Conservation (phyloP, 1,140 invertebrate species). For the Hormaphis cornu region DNA sequence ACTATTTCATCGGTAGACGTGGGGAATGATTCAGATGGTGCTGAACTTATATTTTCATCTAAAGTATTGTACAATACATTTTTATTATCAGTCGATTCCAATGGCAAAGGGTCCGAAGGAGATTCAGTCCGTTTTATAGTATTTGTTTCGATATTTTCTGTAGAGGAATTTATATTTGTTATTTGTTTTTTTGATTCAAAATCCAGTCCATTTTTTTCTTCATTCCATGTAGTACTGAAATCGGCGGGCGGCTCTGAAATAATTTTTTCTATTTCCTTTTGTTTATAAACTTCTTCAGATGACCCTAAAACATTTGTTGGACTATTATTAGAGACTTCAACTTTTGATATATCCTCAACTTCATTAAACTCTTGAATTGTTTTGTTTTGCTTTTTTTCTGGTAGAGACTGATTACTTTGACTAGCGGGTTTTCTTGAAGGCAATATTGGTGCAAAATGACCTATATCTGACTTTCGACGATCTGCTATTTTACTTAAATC, state of each 20-base stretch:
- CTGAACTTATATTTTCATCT: neutral
- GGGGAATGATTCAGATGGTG: neutral
- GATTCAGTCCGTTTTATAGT: neutral
- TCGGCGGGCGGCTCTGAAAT: neutral
- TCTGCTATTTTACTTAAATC: slow-evolving; percentile 23
- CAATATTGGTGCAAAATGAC: slow-evolving; percentile 10
- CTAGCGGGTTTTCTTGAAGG: neutral
- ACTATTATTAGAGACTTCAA: neutral
- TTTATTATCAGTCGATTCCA: neutral
- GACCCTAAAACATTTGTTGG: neutral
- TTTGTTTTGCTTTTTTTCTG: neutral
- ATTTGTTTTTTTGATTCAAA: neutral
- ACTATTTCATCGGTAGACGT: neutral
- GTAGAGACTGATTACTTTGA: neutral
- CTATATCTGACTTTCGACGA: slow-evolving; percentile 20
- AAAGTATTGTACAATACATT: neutral
- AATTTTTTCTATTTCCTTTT: neutral
- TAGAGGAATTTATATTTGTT: neutral
- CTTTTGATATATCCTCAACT: neutral
- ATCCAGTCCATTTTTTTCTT: neutral
- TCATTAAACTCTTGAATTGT: slow-evolving; percentile 14
- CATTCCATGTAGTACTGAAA: neutral
- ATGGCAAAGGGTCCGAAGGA: neutral
- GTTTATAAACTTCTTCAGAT: neutral
- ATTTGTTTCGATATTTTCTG: neutral